Evolutionary conservation across 2,113 vertebrate genomes (phyloP).

Genomic region (Ciconia maguari): DNA sequence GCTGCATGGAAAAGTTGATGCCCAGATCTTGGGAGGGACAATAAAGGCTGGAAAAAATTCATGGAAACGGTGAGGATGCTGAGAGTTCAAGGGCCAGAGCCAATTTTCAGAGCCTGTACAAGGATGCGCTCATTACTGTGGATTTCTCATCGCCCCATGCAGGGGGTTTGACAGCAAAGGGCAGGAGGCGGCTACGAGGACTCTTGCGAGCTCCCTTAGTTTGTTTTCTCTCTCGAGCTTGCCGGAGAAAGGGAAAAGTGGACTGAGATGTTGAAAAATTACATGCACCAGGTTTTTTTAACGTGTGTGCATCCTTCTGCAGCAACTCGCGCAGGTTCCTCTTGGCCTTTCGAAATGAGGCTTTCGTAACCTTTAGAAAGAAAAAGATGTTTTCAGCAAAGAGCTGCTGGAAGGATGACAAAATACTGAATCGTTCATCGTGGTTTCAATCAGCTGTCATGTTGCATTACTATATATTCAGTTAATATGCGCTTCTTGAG

Average conservation of each 20-base stretch:
- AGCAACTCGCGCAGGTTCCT: background rate
- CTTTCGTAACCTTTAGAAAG: background rate
- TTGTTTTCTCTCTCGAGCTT: background rate
- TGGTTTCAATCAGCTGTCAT: background rate
- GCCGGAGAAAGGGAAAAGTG: background rate
- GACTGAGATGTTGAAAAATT: background rate
- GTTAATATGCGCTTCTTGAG: background rate
- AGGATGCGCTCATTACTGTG: background rate
- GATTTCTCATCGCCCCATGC: background rate
- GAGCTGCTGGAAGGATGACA: background rate
- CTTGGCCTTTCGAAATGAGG: background rate
- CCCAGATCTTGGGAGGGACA: background rate
- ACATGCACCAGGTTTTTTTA: background rate
- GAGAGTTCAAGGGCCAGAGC: background rate
- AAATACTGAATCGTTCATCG: too few relatives aligned
- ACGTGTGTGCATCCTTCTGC: background rate
- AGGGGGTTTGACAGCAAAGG: background rate
- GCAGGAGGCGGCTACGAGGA: too few relatives aligned
- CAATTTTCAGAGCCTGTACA: background rate
- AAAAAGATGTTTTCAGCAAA: background rate
- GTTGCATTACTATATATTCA: background rate
- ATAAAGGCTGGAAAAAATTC: background rate
- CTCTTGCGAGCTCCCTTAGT: background rate
- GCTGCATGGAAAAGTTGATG: background rate
- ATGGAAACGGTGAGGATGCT: background rate